Percentiles rank a stretch among this genome's conserved stretches.
phyloP scores from a whole-genome alignment of 2,113 vertebrate genomes.

The Brachyistius frenatus region DNA sequence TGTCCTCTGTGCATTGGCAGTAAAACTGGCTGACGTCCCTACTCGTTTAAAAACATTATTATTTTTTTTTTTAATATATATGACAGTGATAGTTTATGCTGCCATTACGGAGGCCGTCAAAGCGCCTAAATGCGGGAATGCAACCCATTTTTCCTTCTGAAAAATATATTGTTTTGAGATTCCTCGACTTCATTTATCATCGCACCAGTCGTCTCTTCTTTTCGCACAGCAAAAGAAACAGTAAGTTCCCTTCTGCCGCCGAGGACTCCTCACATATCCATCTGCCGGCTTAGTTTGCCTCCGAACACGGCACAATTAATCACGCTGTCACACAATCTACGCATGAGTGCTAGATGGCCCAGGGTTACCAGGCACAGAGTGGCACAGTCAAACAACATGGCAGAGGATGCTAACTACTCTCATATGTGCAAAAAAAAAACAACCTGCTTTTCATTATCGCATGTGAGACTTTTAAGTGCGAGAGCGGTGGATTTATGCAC shows the following conservation, averaged over 20 bases:
- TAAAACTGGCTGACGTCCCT: slow-evolving; percentile 19
- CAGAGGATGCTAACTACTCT: slow-evolving; percentile 37
- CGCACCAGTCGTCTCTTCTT: slow-evolving; percentile 21
- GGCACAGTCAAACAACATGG: slow-evolving; percentile 49
- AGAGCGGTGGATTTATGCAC: slow-evolving; percentile 6
- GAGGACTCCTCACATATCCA: slow-evolving; percentile 59
- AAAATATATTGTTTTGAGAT: slow-evolving; percentile 58
- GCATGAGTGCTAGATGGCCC: slow-evolving; percentile 58
- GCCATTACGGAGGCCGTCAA: slow-evolving; percentile 55
- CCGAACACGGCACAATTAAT: slow-evolving; percentile 70
- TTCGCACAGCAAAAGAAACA: slow-evolving; percentile 54
- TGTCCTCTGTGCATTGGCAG: slow-evolving; percentile 44
- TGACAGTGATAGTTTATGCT: slow-evolving; percentile 61
- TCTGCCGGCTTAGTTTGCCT: slow-evolving; percentile 59
- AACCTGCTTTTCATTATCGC: slow-evolving; percentile 13
- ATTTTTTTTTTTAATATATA: slow-evolving; percentile 39
- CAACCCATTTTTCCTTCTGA: slow-evolving; percentile 55
- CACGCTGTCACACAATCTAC: slow-evolving; percentile 70
- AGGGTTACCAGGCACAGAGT: slow-evolving; percentile 41
- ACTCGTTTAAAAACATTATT: background rate
- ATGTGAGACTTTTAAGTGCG: background rate
- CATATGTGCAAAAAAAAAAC: slow-evolving; percentile 44
- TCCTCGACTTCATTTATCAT: slow-evolving; percentile 77
- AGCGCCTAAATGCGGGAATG: slow-evolving; percentile 57
- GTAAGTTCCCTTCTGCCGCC: slow-evolving; percentile 43